Percentiles rank a stretch among this genome's conserved stretches.
Evolutionary conservation across 64 coral and sea anemone genomes (phyloP).

Genomic region (Stylophora pistillata): DNA sequence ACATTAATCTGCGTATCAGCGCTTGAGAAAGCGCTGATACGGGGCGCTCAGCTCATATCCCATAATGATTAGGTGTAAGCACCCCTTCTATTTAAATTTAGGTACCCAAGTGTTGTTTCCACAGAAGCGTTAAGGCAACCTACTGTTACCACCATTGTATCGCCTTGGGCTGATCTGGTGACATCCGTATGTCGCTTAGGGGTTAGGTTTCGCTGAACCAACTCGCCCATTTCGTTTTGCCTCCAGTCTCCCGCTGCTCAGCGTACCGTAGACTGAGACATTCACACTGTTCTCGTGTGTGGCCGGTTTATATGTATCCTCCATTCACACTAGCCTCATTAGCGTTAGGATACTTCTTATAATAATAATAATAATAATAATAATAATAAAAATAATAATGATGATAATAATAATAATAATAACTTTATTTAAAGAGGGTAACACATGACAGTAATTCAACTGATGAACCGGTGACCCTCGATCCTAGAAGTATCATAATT

Average conservation of each 20-base stretch:
- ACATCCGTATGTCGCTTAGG: neutral
- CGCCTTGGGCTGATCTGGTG: slow-evolving; percentile 28
- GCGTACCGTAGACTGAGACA: slow-evolving; percentile 16
- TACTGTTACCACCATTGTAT: slow-evolving; percentile 11
- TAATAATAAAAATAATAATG: too few species aligned
- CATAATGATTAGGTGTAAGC: neutral
- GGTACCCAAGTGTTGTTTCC: rapidly evolving
- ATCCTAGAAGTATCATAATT: too few species aligned
- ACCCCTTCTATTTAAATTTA: neutral
- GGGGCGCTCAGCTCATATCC: neutral
- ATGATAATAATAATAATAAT: too few species aligned
- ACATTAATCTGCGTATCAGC: too few species aligned
- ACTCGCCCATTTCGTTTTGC: neutral
- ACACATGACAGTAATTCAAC: too few species aligned
- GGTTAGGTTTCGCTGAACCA: slow-evolving; percentile 7
- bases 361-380: too few species aligned
- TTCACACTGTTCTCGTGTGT: slow-evolving; percentile 23
- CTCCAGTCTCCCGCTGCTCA: neutral
- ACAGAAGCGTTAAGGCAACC: slow-evolving; percentile 33
- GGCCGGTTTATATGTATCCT: slow-evolving; percentile 29
- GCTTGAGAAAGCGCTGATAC: neutral
- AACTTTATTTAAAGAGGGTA: too few species aligned
- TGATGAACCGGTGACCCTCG: too few species aligned
- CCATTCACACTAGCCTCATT: slow-evolving; percentile 6
- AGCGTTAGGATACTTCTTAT: slow-evolving; percentile 28